Evolutionary conservation across 2,888 invertebrate species (phyloP).

Genomic region (Hartigia nigra): DNA sequence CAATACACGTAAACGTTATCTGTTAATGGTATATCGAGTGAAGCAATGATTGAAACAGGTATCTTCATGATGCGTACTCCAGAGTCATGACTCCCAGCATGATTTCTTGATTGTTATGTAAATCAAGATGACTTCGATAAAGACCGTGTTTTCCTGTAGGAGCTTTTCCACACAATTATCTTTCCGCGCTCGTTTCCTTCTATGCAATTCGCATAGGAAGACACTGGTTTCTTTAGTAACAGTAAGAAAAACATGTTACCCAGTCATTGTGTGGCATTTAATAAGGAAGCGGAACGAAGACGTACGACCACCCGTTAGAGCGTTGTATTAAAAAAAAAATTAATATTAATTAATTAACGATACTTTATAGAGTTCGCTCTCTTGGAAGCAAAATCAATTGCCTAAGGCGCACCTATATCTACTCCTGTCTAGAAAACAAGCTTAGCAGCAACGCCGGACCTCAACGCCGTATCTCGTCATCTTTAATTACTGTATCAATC

Average conservation of each 20-base stretch:
- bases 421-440: not conserved
- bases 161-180: not conserved
- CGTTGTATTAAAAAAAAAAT: slow-evolving; percentile 26
- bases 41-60: not conserved
- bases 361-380: slow-evolving; percentile 5
- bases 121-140: not conserved
- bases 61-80: not conserved
- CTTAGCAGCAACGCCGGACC: not conserved
- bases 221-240: not conserved
- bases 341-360: slow-evolving; percentile 36
- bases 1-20: not conserved
- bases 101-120: not conserved
- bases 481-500: slow-evolving; percentile 22
- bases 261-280: not conserved
- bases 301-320: not conserved
- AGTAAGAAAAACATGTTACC: not conserved
- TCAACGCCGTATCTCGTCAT: slow-evolving; percentile 6
- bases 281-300: not conserved
- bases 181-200: not conserved
- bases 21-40: not conserved
- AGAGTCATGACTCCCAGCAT: not conserved
- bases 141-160: not conserved
- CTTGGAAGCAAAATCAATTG: not conserved
- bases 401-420: not conserved
- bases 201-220: not conserved